Percentiles rank a stretch among this genome's conserved stretches.
phyloP scores from a whole-genome alignment of 2,888 invertebrate species.

The Anaspis maculata region DNA sequence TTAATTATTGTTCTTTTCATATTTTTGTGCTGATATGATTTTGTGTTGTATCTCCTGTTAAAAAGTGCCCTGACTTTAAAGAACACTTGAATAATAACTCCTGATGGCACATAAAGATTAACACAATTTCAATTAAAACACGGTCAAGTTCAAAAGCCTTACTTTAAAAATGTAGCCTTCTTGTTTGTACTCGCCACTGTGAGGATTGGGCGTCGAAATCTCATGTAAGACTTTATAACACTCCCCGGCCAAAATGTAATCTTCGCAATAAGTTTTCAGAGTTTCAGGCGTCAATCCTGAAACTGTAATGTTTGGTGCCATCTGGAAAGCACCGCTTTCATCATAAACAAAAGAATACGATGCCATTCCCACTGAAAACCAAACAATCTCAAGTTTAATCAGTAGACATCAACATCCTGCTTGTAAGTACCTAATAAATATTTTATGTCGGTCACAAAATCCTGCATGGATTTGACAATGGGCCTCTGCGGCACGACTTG shows the following conservation, averaged over 20 bases:
- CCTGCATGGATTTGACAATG: constrained; percentile 21
- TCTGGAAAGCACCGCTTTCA: constrained; percentile 25
- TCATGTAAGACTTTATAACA: constrained; percentile 34
- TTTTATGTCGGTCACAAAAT: constrained; percentile 33
- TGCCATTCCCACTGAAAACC: constrained; percentile 33
- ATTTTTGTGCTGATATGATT: too few relatives aligned
- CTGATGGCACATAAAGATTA: too few relatives aligned
- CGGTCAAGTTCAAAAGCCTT: constrained; percentile 11
- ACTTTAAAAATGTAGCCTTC: constrained; percentile 37
- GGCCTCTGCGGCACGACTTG: constrained; percentile 13
- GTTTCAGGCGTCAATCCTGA: constrained; percentile 31
- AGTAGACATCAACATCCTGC: neutral
- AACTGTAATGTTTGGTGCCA: constrained; percentile 27
- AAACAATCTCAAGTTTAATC: neutral
- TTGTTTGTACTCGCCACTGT: constrained; percentile 27
- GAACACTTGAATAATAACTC: too few relatives aligned
- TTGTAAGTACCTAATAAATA: constrained; percentile 28
- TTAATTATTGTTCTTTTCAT: too few relatives aligned
- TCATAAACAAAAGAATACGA: constrained; percentile 32
- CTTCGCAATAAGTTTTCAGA: constrained; percentile 28
- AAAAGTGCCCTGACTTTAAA: too few relatives aligned
- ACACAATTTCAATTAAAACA: constrained; percentile 1
- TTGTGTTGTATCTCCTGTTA: too few relatives aligned
- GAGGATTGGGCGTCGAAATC: constrained; percentile 28
- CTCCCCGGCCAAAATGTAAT: constrained; percentile 32